Base-by-base conservation (phyloP, 2,888 invertebrate genomes). In the Bedellia somnulentella region DNA sequence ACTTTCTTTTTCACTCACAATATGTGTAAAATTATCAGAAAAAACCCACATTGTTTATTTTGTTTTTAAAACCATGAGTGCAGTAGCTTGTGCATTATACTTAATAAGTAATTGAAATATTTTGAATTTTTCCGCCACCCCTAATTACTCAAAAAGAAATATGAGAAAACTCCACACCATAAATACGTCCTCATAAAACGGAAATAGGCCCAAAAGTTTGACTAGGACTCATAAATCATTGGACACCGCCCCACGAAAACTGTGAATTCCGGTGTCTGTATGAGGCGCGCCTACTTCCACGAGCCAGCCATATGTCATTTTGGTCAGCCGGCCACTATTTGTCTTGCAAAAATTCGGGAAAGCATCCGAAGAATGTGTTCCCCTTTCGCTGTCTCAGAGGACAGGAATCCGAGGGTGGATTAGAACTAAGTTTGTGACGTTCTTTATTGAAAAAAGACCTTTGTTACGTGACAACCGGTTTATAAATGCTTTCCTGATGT, bases 311-410 rank as follows among this genome's bases (percentile, higher is more conserved):
- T 70, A 67, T 67, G 71, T 71, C 70, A 68, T 66, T 47, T 60
- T 49, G 62, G 63, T 62, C 68, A 60, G 66, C 58, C 57, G 56
- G 58, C 53, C 53, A 31, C 36, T 36, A 68, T 70, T 63, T 62
- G 67, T 71, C 71, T 70, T 63, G 68, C 67, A 68, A 66, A 70
- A 68, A 71, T 71, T 66, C 58, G 51, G 53, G 53, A 43, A 46
- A 55, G 52, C 60, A 57, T 61, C 52, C 52, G 45, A 54, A 46
- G 70, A 66, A 68, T 66, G 66, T 46, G 47, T 22, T 16, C 52
- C 51, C 49, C 43, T 44, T 37, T 31, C 49, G 34, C 37, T 44
- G n/a, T n/a, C n/a, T n/a, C n/a, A n/a, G n/a, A n/a, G n/a, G n/a
- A n/a, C n/a, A n/a, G n/a, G n/a, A n/a, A n/a, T n/a, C n/a, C n/a